Evolutionary conservation across 2,797 vertebrate genomes (phyloP), one percentile per base, ranked within the genome.

Genomic region (Cyprinodon diabolis): DNA sequence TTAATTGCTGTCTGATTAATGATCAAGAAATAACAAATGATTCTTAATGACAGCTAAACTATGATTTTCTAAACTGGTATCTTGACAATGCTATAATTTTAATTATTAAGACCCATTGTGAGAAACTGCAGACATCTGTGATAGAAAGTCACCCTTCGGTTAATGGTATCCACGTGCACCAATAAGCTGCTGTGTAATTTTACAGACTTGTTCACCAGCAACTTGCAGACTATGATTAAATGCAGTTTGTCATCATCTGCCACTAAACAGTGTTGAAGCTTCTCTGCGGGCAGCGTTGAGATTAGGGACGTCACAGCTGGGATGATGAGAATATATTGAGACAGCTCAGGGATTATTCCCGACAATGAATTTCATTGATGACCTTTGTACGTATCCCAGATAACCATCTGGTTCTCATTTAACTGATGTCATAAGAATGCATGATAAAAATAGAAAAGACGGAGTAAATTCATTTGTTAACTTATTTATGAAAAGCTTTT

Each of bases 241-340:
- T 72, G 70, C 54, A 51, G 67, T 71, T 45, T 43, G 43, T 43
- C 78, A 66, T 81, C 74, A 76, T 84, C 70, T 45, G 71, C 6
- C 35, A 75, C 58, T 5, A 13, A 21, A 30, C 57, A 70, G 68
- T 69, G 74, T 56, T 58, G 71, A 70, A 74, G 78, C 37, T 19
- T 75, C 72, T 70, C 57, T 12, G 40, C 60, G 54, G 69, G 77
- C 84, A 86, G 73, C 66, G 66, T 72, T 30, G 76, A 90, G 94
- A 94, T 95, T 95, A 93, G 90, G 88, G 88, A 90, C 88, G 89
- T 77, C 77, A 56, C 86, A 89, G 86, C 83, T 90, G 73, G 78
- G 79, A 84, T 74, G 87, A 84, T 5, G 19, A 80, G 66, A 79
- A 66, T 91, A 77, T 83, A 79, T 84, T 45, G 68, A 70, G 78